Percentiles rank a stretch among this genome's conserved stretches.
Evolutionary conservation across 2,113 vertebrate genomes (phyloP).

Genomic region (Gymnocephalus cernua): DNA sequence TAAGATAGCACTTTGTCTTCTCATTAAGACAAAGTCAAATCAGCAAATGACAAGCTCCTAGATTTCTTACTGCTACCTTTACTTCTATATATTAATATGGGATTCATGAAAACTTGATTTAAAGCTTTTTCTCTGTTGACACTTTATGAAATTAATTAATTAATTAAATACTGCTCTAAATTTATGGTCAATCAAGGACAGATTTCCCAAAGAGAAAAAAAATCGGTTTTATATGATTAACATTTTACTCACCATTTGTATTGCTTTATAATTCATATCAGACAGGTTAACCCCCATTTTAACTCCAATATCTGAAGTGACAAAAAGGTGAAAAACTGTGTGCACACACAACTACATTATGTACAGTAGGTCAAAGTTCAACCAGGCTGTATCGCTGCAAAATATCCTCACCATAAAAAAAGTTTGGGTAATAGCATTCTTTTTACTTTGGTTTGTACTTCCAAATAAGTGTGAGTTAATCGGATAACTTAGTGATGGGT

Average conservation of each 20-base stretch:
- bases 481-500: background rate
- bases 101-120: background rate
- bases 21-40: background rate
- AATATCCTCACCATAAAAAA: background rate
- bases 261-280: background rate
- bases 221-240: background rate
- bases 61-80: background rate
- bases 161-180: background rate
- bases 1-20: background rate
- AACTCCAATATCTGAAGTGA: background rate
- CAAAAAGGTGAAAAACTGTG: background rate
- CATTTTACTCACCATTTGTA: background rate
- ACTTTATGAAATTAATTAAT: background rate
- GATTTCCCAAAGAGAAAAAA: background rate
- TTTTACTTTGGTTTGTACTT: background rate
- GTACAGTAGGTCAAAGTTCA: background rate
- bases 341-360: background rate
- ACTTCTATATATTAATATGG: background rate
- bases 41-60: background rate
- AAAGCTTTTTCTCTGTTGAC: background rate
- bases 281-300: background rate
- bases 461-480: background rate
- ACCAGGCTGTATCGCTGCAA: background rate
- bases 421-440: background rate
- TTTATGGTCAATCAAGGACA: constrained; percentile 8